A percentile compares a stretch with the other conserved stretches of the same genome.
These are phyloP conservation scores for Caenorhabditis sp. DNA, from an alignment of 2,888 invertebrate species.

Conservation along the genomic window DNA sequence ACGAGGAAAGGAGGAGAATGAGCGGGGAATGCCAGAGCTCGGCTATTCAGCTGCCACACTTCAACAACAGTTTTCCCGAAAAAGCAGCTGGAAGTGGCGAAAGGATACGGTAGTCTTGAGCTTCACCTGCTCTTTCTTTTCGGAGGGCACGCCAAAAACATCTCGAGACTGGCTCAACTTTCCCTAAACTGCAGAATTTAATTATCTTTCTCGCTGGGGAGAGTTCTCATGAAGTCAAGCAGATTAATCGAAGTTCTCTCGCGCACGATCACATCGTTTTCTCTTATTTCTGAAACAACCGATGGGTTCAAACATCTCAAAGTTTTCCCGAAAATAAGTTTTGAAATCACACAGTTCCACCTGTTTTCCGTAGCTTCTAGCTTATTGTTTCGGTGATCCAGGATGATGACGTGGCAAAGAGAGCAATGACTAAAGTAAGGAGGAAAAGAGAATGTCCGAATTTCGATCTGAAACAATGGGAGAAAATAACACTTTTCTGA, in stretches of 20 bases:
- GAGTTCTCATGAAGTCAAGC: background rate
- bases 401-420: background rate
- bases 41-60: conserved; percentile 14
- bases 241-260: no score
- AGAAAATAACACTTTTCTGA: no score
- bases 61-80: conserved; percentile 8
- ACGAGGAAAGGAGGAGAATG: background rate
- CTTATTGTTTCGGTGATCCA: conserved; percentile 9
- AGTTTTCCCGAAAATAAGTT: background rate
- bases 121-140: conserved; percentile 4
- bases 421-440: background rate
- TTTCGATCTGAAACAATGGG: no score
- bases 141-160: background rate
- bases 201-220: no score
- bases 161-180: background rate
- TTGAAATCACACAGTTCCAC: conserved; percentile 9
- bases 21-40: background rate
- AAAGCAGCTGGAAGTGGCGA: conserved; percentile 13
- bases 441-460: no score
- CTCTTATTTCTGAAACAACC: no score
- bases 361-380: conserved; percentile 28
- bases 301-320: background rate
- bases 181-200: background rate
- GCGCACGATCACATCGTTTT: no score
- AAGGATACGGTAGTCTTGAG: conserved; percentile 10